Conservation (phyloP, 2,888 invertebrate species). For the Agrilus mali region DNA sequence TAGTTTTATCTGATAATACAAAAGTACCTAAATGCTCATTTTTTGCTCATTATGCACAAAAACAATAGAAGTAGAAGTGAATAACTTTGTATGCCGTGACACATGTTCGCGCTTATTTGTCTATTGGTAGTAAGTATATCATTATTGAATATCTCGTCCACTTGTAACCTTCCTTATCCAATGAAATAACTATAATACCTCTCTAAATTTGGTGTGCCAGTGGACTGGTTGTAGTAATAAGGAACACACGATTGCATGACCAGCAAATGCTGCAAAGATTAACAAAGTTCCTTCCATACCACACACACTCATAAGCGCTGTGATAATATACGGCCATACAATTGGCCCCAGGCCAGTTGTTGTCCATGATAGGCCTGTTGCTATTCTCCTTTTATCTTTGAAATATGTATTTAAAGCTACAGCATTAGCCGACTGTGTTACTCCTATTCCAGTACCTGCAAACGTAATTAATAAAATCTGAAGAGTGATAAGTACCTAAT, state of each 20-base stretch:
- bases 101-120: no score
- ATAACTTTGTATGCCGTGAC: no score
- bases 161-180: no score
- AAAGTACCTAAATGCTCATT: no score
- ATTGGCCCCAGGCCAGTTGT: slow-evolving; percentile 62
- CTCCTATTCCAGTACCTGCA: slow-evolving; percentile 50
- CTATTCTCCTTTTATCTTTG: slow-evolving; percentile 53
- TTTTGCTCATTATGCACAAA: no score
- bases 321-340: slow-evolving; percentile 58
- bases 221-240: slow-evolving; percentile 61
- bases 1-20: neutral
- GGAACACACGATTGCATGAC: slow-evolving; percentile 55
- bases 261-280: slow-evolving; percentile 51
- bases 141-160: no score
- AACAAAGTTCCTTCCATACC: slow-evolving; percentile 55
- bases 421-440: slow-evolving; percentile 55
- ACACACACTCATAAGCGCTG: slow-evolving; percentile 44
- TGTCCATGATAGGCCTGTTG: slow-evolving; percentile 59
- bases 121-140: no score
- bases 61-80: no score
- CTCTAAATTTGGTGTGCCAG: slow-evolving; percentile 49
- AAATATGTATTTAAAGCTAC: slow-evolving; percentile 64
- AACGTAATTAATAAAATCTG: slow-evolving; percentile 9
- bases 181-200: slow-evolving; percentile 9
- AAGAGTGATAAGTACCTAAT: no score